Base-by-base conservation (phyloP, 1,140 invertebrate species). In the Oryctes rhinoceros region DNA sequence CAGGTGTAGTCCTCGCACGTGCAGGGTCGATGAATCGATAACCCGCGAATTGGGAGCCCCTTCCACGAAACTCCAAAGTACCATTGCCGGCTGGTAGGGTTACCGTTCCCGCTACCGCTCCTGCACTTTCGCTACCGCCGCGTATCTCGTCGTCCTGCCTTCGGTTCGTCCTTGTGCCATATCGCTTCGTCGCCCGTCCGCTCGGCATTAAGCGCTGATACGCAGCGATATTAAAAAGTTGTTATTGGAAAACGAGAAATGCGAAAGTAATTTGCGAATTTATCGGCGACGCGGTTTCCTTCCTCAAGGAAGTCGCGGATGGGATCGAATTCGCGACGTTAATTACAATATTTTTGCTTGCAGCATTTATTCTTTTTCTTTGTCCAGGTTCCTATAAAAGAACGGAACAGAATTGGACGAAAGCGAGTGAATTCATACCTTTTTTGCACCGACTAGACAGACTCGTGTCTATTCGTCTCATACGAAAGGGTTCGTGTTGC, bases 191-290 rank as follows among this genome's bases (percentile, higher is more conserved):
- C 53, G 53, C 53, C 15, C 53, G n/a, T 59, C 53, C n/a, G 5
- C 39, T 15, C 15, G 53, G 18, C 53, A 59, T 59, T 59, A 59
- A 59, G 53, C 53, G n/a, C 53, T 59, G 53, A 59, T 59, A 59
- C 15, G 18, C 13, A 7, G 6, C 11, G 53, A 59, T 15, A 59
- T 59, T 18, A 59, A 59, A 59, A 59, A 59, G 53, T 18, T 59
- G 53, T 59, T 59, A 59, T 59, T 59, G 15, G 53, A 59, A 18
- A 18, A 59, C 53, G 53, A 59, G 18, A 59, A 59, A 18, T 59
- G n/a, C 18, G 53, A 18, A 59, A 59, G 53, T 15, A 59, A 59
- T 59, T 59, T 18, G 39, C 13, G 15, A 59, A n/a, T 59, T 59
- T 59, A 59, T 59, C n/a, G n/a, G 39, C 53, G 5, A 15, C 18